A percentile compares a stretch with the other conserved stretches of the same genome.
phyloP scores from a whole-genome alignment of 2,888 invertebrate species.

The Drosophila anceps region DNA sequence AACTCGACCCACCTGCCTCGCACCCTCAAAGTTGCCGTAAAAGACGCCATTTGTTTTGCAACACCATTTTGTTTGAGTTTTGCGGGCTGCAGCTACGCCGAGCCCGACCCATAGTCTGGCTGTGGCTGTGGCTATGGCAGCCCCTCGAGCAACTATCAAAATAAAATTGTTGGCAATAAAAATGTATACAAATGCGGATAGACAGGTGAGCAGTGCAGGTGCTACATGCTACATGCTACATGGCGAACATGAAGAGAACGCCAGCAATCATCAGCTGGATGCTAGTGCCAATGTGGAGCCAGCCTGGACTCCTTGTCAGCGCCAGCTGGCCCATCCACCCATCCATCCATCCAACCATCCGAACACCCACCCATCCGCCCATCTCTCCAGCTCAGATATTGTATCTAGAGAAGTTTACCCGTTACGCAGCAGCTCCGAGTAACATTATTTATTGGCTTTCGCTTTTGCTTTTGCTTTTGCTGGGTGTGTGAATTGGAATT shows the following conservation, averaged over 20 bases:
- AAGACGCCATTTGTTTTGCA: conserved; percentile 78
- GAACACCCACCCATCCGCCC: neutral
- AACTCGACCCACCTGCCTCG: neutral
- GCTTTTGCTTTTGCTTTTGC: conserved; percentile 58
- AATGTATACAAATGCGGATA: conserved; percentile 74
- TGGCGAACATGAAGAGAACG: neutral
- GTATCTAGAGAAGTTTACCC: conserved; percentile 46
- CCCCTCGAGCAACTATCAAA: conserved; percentile 65
- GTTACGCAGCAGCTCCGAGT: conserved; percentile 36
- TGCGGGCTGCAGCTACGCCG: conserved; percentile 42
- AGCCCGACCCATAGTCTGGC: neutral
- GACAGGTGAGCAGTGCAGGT: conserved; percentile 56
- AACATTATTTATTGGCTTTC: conserved; percentile 74
- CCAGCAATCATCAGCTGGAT: conserved; percentile 12
- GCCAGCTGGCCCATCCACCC: conserved; percentile 31
- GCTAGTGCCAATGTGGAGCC: conserved; percentile 10
- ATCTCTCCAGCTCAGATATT: neutral
- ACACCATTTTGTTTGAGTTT: conserved; percentile 77
- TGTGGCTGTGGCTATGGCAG: neutral
- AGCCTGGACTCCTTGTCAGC: conserved; percentile 29
- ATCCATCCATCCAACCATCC: neutral
- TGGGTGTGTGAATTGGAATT: conserved; percentile 71
- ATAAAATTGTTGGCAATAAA: conserved; percentile 77
- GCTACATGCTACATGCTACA: conserved; percentile 3
- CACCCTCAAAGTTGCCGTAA: conserved; percentile 46